Percentiles rank a stretch among this genome's conserved stretches.
These are phyloP conservation scores for Ptilodon capucinus DNA, from an alignment of 2,888 invertebrate species.

Conservation along the genomic window DNA sequence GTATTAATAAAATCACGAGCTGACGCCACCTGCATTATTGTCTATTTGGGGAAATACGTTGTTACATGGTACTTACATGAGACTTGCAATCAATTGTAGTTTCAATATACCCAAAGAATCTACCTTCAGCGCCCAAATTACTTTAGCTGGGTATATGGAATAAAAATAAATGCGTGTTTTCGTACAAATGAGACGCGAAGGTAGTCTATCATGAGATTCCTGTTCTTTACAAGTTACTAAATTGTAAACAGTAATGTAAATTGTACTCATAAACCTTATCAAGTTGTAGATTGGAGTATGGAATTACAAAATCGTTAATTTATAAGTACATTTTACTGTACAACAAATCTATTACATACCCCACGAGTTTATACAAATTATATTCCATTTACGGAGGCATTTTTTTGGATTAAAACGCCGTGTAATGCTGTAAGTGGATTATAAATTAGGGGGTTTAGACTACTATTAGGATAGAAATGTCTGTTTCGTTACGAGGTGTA, in stretches of 20 bases:
- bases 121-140: neutral
- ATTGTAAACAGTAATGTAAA: conserved; percentile 6
- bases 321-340: neutral
- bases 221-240: conserved; percentile 8
- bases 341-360: no score
- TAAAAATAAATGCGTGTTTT: neutral
- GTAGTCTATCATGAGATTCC: conserved; percentile 25
- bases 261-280: conserved; percentile 7
- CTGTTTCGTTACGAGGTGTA: neutral
- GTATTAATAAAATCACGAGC: conserved; percentile 21
- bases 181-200: neutral
- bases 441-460: no score
- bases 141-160: neutral
- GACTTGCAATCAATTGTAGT: no score
- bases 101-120: neutral
- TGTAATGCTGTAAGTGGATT: no score
- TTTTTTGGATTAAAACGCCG: no score
- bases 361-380: no score
- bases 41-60: conserved; percentile 19
- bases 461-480: neutral
- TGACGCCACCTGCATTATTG: conserved; percentile 33
- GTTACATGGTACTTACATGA: no score
- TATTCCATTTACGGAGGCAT: no score
- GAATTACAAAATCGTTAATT: neutral
- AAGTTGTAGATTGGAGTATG: neutral